Base-by-base conservation (phyloP, 2,113 vertebrate species). In the Chamaea fasciata region DNA sequence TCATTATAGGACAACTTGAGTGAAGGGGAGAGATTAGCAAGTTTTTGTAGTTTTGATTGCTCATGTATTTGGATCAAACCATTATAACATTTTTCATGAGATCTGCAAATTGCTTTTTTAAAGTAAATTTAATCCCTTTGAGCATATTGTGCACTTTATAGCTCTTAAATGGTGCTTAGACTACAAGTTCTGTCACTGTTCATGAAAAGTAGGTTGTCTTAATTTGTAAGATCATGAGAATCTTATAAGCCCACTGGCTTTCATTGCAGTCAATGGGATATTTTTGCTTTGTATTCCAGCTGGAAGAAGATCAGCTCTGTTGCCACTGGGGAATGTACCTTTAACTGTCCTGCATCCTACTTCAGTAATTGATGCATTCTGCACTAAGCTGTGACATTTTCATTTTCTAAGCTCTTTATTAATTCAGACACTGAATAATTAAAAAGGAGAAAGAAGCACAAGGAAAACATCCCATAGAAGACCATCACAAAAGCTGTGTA, bases 321-420 rank as follows among this genome's bases (percentile, higher is more conserved):
- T 90, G 60, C 64, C 52, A 63, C 52, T 68, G 65, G 80, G 69
- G 74, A 92, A 70, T 67, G 63, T 81, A 87, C 76, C 90, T 95
- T 83, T 94, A 92, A 93, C 57, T 94, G 56, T 83, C 22, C 31
- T 89, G 55, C 26, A 71, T 83, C 26, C n/a, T 92, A 0, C 64
- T 86, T 88, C 19, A 71, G 92, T 94, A 88, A 92, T 46, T 71
- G 73, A 81, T 64, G 68, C 21, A 39, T 86, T 95, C 56, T 78
- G 49, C 16, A 14, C 75, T 89, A 33, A 94, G n/a, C 37, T 3
- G 9, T 87, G 88, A 81, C 76, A 68, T 75, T 96, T 90, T 95
- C 21, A 37, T 90, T 93, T 87, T 74, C 85, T 83, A 86, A 83
- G 56, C 56, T 68, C 31, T 88, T 94, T 78, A 86, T 93, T 94